Conservation (phyloP, 2,797 vertebrate species). For the Fistularia commersonii region DNA sequence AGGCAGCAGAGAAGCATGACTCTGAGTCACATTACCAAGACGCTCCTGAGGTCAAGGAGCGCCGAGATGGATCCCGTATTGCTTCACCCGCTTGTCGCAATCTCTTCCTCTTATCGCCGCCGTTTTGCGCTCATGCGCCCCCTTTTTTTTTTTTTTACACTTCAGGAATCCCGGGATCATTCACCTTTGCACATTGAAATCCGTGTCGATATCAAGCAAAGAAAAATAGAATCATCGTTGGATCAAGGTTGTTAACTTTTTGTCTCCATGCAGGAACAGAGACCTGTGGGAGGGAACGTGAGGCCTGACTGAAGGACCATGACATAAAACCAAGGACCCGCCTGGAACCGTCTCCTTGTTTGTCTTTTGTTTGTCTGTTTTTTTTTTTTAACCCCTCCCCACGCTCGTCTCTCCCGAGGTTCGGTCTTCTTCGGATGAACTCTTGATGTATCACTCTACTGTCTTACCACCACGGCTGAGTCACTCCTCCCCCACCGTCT, state of each 20-base stretch:
- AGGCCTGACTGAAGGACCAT: constrained; percentile 52
- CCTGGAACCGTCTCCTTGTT: constrained; percentile 49
- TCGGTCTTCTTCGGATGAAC: constrained; percentile 19
- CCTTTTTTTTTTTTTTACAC: too few species aligned
- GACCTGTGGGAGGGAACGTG: constrained; percentile 64
- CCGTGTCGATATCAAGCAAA: not conserved
- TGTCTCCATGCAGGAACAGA: constrained; percentile 52
- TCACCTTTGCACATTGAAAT: constrained; percentile 20
- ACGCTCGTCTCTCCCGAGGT: too few species aligned
- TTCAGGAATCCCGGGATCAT: not conserved
- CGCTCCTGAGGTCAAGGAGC: constrained; percentile 35
- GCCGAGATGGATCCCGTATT: constrained; percentile 20
- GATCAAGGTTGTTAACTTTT: not conserved
- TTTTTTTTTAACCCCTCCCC: constrained; percentile 25
- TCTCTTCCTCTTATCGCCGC: constrained; percentile 42
- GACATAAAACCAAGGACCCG: constrained; percentile 60
- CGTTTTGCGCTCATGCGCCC: constrained; percentile 1
- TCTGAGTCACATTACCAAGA: constrained; percentile 51
- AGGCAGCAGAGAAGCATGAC: constrained; percentile 41
- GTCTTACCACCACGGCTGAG: constrained; percentile 33
- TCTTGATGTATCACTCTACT: constrained; percentile 54
- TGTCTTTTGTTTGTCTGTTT: constrained; percentile 52
- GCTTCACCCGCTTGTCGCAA: constrained; percentile 37
- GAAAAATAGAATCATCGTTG: not conserved
- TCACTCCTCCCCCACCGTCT: constrained; percentile 35